Evolutionary conservation across 2,797 vertebrate species (phyloP).

Genomic region (Scyliorhinus canicula): DNA sequence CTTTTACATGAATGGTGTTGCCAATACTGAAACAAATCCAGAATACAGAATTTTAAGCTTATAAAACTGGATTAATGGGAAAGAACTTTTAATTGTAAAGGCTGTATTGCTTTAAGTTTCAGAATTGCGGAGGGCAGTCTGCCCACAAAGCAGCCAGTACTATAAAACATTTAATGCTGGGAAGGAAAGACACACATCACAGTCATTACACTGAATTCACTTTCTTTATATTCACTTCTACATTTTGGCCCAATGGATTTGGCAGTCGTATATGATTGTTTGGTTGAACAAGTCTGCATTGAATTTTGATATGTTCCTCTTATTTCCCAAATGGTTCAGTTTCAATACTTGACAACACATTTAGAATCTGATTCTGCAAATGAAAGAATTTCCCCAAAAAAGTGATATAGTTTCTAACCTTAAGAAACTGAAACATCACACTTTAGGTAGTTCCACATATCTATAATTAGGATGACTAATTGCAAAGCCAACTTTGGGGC

Average conservation of each 20-base stretch:
- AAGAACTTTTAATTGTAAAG: conserved; percentile 63
- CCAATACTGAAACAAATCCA: conserved; percentile 62
- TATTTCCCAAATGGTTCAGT: conserved; percentile 8
- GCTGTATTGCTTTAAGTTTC: conserved; percentile 58
- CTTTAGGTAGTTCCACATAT: conserved; percentile 54
- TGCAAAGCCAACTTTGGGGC: conserved; percentile 65
- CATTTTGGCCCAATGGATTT: conserved; percentile 64
- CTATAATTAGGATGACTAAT: conserved; percentile 57
- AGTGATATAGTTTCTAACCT: conserved; percentile 2
- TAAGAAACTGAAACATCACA: conserved; percentile 39
- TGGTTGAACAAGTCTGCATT: conserved; percentile 16
- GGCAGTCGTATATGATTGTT: conserved; percentile 62
- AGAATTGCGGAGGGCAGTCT: too few relatives aligned
- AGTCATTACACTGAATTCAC: conserved; percentile 48
- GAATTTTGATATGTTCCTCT: conserved; percentile 15
- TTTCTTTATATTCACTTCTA: conserved; percentile 52
- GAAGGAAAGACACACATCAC: conserved; percentile 45
- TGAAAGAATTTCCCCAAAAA: conserved; percentile 12
- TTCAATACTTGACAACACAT: conserved; percentile 11
- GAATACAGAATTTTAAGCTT: conserved; percentile 63
- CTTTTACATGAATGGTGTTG: conserved; percentile 61
- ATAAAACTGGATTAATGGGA: conserved; percentile 65
- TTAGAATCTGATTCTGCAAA: conserved; percentile 31
- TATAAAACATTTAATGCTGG: conserved; percentile 65
- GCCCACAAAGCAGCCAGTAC: conserved; percentile 63